Conservation (phyloP, 2,888 invertebrate genomes). For the Hyalella azteca region DNA sequence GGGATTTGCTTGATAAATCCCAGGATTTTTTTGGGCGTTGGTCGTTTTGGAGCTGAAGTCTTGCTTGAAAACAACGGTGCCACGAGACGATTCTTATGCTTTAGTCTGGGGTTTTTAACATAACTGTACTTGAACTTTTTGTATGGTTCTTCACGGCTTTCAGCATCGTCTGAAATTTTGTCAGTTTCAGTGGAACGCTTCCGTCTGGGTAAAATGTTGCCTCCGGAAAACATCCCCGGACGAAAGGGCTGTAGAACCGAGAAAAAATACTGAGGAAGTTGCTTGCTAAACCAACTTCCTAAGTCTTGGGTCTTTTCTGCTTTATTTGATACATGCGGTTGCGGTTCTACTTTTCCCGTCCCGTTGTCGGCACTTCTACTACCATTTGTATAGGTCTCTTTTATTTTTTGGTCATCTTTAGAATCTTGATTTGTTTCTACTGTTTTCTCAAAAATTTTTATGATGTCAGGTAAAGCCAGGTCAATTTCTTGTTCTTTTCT, state of each 20-base stretch:
- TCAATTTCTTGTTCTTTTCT: too few relatives aligned
- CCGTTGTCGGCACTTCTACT: background rate
- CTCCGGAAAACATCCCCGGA: background rate
- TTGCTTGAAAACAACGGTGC: background rate
- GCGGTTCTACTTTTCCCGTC: background rate
- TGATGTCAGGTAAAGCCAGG: background rate
- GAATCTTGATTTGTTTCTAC: background rate
- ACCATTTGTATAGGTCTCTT: too few relatives aligned
- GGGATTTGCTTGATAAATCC: background rate
- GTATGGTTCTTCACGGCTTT: background rate
- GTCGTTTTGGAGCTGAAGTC: background rate
- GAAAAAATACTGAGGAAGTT: background rate
- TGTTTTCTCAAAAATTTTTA: background rate
- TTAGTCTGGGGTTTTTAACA: constrained; percentile 13
- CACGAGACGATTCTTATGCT: background rate
- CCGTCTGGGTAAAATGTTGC: background rate
- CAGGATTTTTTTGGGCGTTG: background rate
- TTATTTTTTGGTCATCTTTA: background rate
- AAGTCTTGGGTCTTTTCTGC: background rate
- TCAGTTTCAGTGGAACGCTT: background rate
- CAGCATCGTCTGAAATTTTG: background rate
- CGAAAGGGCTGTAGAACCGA: background rate
- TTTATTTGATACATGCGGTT: too few relatives aligned
- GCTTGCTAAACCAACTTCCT: background rate
- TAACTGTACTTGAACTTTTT: constrained; percentile 26